Evolutionary conservation across 2,797 vertebrate species (phyloP), one percentile per base, ranked within the genome.

Genomic region (Phataginus tetradactyla): DNA sequence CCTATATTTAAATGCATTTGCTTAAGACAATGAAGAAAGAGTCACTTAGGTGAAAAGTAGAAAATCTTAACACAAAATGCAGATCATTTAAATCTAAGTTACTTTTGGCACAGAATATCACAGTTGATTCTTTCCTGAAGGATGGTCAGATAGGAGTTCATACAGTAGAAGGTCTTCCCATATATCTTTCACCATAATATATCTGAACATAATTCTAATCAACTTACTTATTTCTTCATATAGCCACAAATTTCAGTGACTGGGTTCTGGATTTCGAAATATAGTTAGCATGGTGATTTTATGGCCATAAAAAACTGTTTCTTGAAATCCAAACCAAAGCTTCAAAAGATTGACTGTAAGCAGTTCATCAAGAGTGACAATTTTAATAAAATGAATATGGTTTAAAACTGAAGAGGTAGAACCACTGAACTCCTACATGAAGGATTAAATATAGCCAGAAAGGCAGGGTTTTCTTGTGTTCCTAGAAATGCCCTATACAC

Each of bases 241-340:
- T 53, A 51, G n/a, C 84, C 45, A 92, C 42, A 77, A 57, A 85
- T 45, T 87, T 86, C 42, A 75, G 51, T 29, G 45, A 1, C 83
- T 86, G 29, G n/a, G 7, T 81, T 81, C 55, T 88, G 21, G 7
- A 45, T 94, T 95, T 88, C 78, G 27, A 32, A 91, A 51, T 87
- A 80, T 10, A 63, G 9, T 90, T 53, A 66, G 21, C 61, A 81
- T 42, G 23, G 39, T 77, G 37, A 88, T 92, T 87, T 49, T 63
- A 92, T 88, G 7, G 29, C 85, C 72, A 32, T 68, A 80, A 87
- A 94, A 91, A 37, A 69, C 39, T 53, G 27, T 81, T 79, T 94
- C 34, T 86, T 80, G 14, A 71, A 75, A 88, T 89, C 45, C 27
- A 83, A 91, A 42, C 27, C 45, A 85, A 72, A 81, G 63, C 32